Evolutionary conservation across 1,140 invertebrate genomes (phyloP), one percentile per base, ranked within the genome.

Genomic region (Zophobas atratus): DNA sequence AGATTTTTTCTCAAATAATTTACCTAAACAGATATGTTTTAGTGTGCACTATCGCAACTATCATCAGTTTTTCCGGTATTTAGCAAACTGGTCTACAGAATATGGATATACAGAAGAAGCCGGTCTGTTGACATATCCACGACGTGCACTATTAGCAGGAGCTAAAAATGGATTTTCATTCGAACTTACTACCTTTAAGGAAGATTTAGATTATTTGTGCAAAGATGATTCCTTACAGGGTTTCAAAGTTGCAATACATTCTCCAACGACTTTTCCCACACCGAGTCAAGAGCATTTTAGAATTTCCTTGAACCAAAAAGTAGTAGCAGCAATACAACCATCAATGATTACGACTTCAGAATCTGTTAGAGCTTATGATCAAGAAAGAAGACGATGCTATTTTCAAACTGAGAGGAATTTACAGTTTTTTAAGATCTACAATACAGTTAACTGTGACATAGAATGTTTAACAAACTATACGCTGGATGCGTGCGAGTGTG

Each of bases 191-290:
- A 84, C 85, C 0, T 80, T 82, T 20, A 79, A 84, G 51, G 83
- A 86, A 41, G 87, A 89, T 56, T 83, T 86, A 32, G 88, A 89
- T 76, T 88, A 86, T 79, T 82, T 85, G 38, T 89, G 88, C 75
- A 83, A 43, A 67, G 38, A 39, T 6, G 57, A 48, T 34, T 39
- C 55, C 34, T 5, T 4, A 20, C 75, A 77, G 71, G 75, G 75
- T 6, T 51, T n/a, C 51, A 77, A 51, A 70, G 63, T 77, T 2
- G 48, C 56, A 3, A 20, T 77, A 0, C 75, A 77, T 36, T 43
- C 55, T 38, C 63, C 75, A 32, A 53, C 57, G 6, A 56, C 43
- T 56, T 46, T 77, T 46, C 75, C 75, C 2, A 70, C 36, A 33
- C 67, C 67, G 1, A 46, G 41, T 5, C 75, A 77, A 39, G 67